Evolutionary conservation across 2,888 invertebrate genomes (phyloP), one percentile per base, ranked within the genome.

Genomic region (Drosophila ustulata): DNA sequence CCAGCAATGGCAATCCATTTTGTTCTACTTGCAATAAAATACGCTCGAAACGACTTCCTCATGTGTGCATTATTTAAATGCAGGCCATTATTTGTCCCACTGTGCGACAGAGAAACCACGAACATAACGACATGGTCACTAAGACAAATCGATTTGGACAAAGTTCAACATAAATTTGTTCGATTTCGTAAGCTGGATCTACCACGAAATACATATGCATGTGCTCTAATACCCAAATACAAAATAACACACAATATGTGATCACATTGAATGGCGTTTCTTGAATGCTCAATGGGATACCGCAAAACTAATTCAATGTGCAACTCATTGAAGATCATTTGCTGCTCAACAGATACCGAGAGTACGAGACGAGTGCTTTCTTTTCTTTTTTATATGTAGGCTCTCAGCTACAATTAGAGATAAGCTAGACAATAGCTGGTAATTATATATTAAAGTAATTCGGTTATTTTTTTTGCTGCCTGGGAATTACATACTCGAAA

Each of bases 111-210:
- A 23, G 23, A 50, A 64, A 45, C 32, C 37, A 57, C 52, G 46
- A 32, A 39, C 51, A 28, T 46, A 65, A 8, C 46, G 66, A 58
- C 51, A 52, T 51, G 59, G 59, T 61, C 59, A 61, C 67, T 69
- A 69, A 69, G 61, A 66, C 59, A 61, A 69, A 66, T 69, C 67
- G 69, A 69, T 66, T 69, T 59, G 68, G 32, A 65, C 53, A 59
- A 55, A 59, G 59, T 55, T 56, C 52, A 50, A 59, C 59, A 66
- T 51, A 45, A 61, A 59, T 69, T 66, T 66, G 50, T 51, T 25
- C 11, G 45, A 37, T 66, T 66, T 59, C 55, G 59, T 69, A 69
- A 66, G 59, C 59, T 53, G 43, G 43, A 52, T 37, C 41, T 43
- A 47, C 66, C 64, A 50, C 64, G 57, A 58, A 50, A 61, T 45